Percentiles rank a stretch among this genome's conserved stretches.
These are phyloP conservation scores for Eupeodes latifasciatus DNA, from an alignment of 2,888 invertebrate species.

Conservation along the genomic window DNA sequence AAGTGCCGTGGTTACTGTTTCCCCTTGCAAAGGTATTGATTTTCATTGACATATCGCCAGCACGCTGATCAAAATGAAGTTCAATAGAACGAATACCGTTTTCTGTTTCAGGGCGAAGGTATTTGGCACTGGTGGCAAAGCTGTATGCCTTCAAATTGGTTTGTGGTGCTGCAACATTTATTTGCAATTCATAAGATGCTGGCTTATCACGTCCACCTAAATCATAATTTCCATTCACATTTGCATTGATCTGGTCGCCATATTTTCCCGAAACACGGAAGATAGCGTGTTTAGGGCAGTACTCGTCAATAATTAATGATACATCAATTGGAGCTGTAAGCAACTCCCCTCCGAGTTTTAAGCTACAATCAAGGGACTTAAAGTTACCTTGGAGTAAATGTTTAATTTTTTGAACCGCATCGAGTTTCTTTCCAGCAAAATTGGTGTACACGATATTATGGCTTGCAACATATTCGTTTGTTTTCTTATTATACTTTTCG, in stretches of 20 bases:
- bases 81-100: constrained; percentile 77
- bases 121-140: constrained; percentile 81
- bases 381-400: constrained; percentile 81
- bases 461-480: constrained; percentile 82
- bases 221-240: constrained; percentile 84
- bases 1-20: constrained; percentile 78
- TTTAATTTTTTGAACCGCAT: constrained; percentile 82
- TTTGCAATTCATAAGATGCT: constrained; percentile 85
- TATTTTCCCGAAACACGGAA: constrained; percentile 84
- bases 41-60: constrained; percentile 77
- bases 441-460: constrained; percentile 84
- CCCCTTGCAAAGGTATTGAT: constrained; percentile 78
- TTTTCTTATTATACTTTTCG: constrained; percentile 84
- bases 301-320: constrained; percentile 79
- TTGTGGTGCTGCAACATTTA: constrained; percentile 86
- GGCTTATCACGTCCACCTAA: constrained; percentile 81
- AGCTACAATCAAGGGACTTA: constrained; percentile 78
- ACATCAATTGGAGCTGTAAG: constrained; percentile 82
- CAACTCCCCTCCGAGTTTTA: constrained; percentile 80
- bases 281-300: constrained; percentile 80
- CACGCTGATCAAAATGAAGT: constrained; percentile 76
- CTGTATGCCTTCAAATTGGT: constrained; percentile 85
- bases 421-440: constrained; percentile 84
- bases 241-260: constrained; percentile 84
- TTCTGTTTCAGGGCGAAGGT: constrained; percentile 79